These are phyloP conservation scores for Scopus umbretta DNA, from an alignment of 2,113 vertebrate species.

Conservation along the genomic window DNA sequence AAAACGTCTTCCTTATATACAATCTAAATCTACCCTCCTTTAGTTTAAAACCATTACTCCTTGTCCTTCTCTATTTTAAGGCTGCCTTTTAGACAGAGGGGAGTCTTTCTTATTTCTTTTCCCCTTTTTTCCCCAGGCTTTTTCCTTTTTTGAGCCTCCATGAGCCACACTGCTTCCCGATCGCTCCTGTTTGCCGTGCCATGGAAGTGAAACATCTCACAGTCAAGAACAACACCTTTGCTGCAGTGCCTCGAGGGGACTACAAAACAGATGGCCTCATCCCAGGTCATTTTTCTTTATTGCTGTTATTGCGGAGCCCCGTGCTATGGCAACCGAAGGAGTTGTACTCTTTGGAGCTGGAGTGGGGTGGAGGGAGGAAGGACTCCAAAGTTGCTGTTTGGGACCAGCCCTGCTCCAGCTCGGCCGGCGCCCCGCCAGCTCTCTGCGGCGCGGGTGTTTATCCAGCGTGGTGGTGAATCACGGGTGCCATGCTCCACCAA, in stretches of 20 bases:
- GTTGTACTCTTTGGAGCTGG: not conserved
- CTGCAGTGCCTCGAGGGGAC: not conserved
- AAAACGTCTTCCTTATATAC: too few relatives aligned
- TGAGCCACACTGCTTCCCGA: not conserved
- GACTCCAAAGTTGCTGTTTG: not conserved
- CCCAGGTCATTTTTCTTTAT: not conserved
- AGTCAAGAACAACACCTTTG: not conserved
- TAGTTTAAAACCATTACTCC: too few relatives aligned
- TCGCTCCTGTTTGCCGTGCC: accelerated
- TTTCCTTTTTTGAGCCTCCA: not conserved
- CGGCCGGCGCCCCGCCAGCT: not conserved
- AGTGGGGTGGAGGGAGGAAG: not conserved
- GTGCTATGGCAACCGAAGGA: not conserved
- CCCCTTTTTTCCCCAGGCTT: not conserved
- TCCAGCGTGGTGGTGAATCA: not conserved
- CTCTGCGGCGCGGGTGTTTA: not conserved
- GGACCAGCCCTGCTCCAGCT: not conserved
- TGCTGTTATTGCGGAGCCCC: not conserved
- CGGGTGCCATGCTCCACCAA: slow-evolving; percentile 28
- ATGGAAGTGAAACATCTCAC: accelerated
- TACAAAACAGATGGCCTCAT: not conserved
- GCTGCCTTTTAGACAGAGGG: not conserved
- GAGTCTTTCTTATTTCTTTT: not conserved
- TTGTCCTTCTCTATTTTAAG: not conserved
- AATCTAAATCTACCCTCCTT: too few relatives aligned